phyloP scores from a whole-genome alignment of 2,113 vertebrate species.

The Archilochus colubris region DNA sequence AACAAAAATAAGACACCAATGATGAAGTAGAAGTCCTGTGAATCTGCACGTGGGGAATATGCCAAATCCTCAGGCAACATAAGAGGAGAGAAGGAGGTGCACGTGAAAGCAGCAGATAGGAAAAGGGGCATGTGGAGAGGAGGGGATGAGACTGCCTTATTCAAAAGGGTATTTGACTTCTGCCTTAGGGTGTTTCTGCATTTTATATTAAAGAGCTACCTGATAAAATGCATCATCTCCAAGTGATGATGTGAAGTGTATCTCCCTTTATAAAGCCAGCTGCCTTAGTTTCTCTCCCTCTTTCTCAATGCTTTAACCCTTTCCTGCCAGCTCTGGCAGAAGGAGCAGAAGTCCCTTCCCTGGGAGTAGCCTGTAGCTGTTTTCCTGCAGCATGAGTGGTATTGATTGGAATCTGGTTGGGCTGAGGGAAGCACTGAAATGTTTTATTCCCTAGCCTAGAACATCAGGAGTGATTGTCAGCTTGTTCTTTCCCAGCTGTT shows the following conservation, averaged over 20 bases:
- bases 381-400: neutral
- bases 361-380: neutral
- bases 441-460: neutral
- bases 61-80: neutral
- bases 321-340: neutral
- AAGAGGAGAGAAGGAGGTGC: neutral
- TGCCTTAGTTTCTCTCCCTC: neutral
- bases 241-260: neutral
- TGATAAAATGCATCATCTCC: neutral
- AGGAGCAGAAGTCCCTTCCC: neutral
- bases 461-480: neutral
- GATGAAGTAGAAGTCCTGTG: neutral
- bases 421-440: neutral
- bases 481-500: neutral
- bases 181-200: neutral
- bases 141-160: neutral
- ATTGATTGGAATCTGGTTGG: neutral
- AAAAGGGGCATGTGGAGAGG: neutral
- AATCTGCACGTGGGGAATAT: neutral
- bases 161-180: neutral
- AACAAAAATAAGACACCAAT: neutral
- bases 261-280: neutral
- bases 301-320: neutral
- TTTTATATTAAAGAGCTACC: neutral
- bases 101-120: fast-evolving